Evolutionary conservation across 2,888 invertebrate species (phyloP).

Genomic region (Cantharis nigra): DNA sequence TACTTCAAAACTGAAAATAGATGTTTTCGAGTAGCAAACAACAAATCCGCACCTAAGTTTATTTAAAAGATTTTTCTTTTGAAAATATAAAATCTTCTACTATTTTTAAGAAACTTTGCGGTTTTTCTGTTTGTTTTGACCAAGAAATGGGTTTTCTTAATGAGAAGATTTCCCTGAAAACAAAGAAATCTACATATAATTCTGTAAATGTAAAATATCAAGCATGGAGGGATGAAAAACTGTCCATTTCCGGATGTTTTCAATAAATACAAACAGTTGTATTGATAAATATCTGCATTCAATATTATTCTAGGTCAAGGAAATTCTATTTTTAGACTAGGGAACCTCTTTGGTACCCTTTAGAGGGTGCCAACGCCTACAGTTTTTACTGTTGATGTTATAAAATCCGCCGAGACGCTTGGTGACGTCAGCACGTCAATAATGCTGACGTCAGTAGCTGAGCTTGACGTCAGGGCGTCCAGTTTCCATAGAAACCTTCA

Average conservation of each 20-base stretch:
- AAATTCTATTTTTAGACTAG: conserved; percentile 35
- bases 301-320: conserved; percentile 37
- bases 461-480: conserved; percentile 42
- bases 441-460: conserved; percentile 39
- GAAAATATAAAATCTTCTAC: background rate
- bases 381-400: conserved; percentile 36
- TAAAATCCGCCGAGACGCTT: conserved; percentile 43
- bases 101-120: background rate
- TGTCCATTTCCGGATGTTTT: background rate
- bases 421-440: conserved; percentile 42
- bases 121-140: background rate
- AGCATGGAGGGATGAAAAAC: background rate
- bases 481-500: conserved; percentile 37
- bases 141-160: background rate
- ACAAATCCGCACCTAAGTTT: background rate
- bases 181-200: too few relatives aligned
- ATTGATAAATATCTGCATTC: background rate
- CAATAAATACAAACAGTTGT: background rate
- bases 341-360: conserved; percentile 29
- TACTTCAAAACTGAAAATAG: background rate
- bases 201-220: background rate
- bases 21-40: background rate
- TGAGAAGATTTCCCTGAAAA: too few relatives aligned
- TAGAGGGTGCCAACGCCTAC: conserved; percentile 35
- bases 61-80: background rate